Base-by-base conservation (phyloP, 2,797 vertebrate species). In the Alauda arvensis region DNA sequence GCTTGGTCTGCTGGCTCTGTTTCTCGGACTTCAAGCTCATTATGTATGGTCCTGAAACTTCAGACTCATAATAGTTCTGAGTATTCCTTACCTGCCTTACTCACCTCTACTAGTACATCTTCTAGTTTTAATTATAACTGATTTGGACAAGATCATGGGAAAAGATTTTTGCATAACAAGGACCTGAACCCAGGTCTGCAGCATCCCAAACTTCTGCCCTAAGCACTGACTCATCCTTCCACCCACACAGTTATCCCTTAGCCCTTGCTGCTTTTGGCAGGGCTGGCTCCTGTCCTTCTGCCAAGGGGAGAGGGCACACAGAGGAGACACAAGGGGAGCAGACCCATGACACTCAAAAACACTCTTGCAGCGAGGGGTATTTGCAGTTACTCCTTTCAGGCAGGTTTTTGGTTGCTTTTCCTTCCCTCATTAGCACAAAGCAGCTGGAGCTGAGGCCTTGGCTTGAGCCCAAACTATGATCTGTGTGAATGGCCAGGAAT, bases 401-500 rank as follows among this genome's bases (percentile, higher is more conserved):
- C 55, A 68, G 59, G 8, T 71, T 93, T 89, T 77, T 72, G 45
- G 69, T 89, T 83, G 52, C 31, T 81, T 90, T 87, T 83, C 18
- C 25, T 69, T 70, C 25, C 31, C 61, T 89, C 77, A 81, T 89
- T 91, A 91, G 62, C 80, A 79, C 46, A 83, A 87, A 91, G 67
- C 89, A 87, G 75, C 77, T 89, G 87, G 67, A 87, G 31, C 61
- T 66, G 57, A 87, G 80, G 87, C 34, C 60, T 87, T 90, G 80
- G 77, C 63, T 85, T 91, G 75, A 83, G 77, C 83, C 23, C 71
- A 79, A 84, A 77, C 28, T 70, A 29, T 53, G 65, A 39, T 80
- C 56, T 81, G 37, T 77, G 31, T 57, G 77, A 89, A 67, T 21
- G 0, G 23, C 42, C 77, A 82, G 68, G 77, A 85, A 33, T 70